Evolutionary conservation across 2,888 invertebrate genomes (phyloP).

Genomic region (Troglohyphantes excavatus): DNA sequence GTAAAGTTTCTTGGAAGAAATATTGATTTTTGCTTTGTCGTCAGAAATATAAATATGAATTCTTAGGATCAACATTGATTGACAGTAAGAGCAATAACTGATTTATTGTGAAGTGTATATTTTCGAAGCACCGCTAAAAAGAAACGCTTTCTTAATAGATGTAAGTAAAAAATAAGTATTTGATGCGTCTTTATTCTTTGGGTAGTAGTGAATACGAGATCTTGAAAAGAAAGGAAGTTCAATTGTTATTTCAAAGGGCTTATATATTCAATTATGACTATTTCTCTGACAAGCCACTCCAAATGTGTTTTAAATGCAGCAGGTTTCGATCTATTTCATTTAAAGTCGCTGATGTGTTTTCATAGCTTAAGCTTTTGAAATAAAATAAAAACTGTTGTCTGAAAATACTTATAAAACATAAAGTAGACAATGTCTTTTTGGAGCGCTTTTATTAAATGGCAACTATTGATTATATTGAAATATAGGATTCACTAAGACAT

Average conservation of each 20-base stretch:
- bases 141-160: conserved; percentile 41
- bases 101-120: conserved; percentile 36
- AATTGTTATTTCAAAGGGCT: conserved; percentile 28
- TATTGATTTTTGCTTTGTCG: conserved; percentile 36
- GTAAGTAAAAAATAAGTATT: neutral
- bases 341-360: conserved; percentile 7
- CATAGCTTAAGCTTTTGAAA: no score
- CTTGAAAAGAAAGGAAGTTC: conserved; percentile 3
- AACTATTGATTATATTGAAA: no score
- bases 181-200: conserved; percentile 12
- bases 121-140: conserved; percentile 19
- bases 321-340: conserved; percentile 25
- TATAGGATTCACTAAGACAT: no score
- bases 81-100: conserved; percentile 56
- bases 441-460: no score
- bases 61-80: conserved; percentile 44
- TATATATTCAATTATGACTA: conserved; percentile 55
- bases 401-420: no score
- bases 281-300: conserved; percentile 13
- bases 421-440: no score
- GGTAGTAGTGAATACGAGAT: conserved; percentile 8
- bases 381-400: no score
- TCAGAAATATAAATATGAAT: conserved; percentile 32
- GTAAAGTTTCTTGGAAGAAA: conserved; percentile 25
- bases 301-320: neutral